A percentile compares a stretch with the other conserved stretches of the same genome.
Conservation (phyloP, 2,797 vertebrate species). For the Peromyscus aztecus region DNA sequence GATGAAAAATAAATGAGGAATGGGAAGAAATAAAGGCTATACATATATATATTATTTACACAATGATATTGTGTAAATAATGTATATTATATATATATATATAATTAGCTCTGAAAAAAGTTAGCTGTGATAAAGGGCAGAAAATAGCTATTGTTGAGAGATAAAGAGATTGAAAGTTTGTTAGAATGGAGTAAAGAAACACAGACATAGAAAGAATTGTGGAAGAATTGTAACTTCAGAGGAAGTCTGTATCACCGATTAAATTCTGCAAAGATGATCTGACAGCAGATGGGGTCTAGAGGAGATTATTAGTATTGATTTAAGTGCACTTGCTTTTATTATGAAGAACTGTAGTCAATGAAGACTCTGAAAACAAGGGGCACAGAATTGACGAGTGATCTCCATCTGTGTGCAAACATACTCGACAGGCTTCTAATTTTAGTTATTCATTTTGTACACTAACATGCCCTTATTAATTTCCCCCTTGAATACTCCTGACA, state of each 20-base stretch:
- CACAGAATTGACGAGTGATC: neutral
- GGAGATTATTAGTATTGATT: neutral
- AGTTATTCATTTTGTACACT: constrained; percentile 30
- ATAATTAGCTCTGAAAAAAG: neutral
- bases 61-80: no score
- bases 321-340: constrained; percentile 33
- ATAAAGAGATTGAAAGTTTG: neutral
- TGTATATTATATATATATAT: no score
- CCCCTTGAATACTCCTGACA: constrained; percentile 34
- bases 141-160: neutral
- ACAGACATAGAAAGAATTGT: neutral
- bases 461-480: constrained; percentile 32
- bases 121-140: neutral
- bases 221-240: neutral
- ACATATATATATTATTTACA: neutral
- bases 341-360: neutral
- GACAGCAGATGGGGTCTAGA: neutral
- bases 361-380: constrained; percentile 29
- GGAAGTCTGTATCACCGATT: neutral
- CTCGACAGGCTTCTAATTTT: constrained; percentile 56
- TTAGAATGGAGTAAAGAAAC: neutral
- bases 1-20: neutral
- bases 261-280: constrained; percentile 28
- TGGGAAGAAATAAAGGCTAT: neutral
- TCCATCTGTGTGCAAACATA: constrained; percentile 4